A percentile compares a stretch with the other conserved stretches of the same genome.
Evolutionary conservation across 1,140 invertebrate genomes (phyloP).

Genomic region (Cherax destructor): DNA sequence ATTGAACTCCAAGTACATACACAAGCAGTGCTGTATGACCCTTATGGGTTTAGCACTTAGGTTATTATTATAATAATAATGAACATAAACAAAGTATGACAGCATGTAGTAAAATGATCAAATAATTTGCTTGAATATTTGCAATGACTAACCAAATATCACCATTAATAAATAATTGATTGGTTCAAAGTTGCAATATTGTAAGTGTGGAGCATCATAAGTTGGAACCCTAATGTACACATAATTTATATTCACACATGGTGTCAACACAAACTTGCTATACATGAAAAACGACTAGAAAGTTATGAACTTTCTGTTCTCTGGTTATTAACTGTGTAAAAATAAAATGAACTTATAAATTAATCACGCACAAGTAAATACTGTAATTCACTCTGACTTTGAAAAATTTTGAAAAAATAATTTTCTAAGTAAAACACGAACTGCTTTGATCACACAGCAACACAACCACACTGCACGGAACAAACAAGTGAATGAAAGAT

Average conservation of each 20-base stretch:
- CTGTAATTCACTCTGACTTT: constrained; percentile 1
- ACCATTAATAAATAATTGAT: no score
- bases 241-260: constrained; percentile 19
- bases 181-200: no score
- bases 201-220: no score
- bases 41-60: no score
- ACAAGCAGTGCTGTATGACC: no score
- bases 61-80: no score
- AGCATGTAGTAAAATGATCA: no score
- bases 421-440: constrained; percentile 23
- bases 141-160: no score
- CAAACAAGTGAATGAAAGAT: not conserved
- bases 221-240: not conserved
- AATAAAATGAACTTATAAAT: constrained; percentile 36
- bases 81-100: no score
- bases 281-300: constrained; percentile 48
- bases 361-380: constrained; percentile 30
- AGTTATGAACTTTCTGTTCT: constrained; percentile 49
- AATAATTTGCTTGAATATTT: no score
- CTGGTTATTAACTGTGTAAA: not conserved
- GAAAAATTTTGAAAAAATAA: not conserved
- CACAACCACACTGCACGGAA: not conserved
- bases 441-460: constrained; percentile 15
- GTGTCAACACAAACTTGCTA: not conserved
- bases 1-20: no score